These are phyloP conservation scores for Crotalus tigris DNA, from an alignment of 2,113 vertebrate species.

Conservation along the genomic window DNA sequence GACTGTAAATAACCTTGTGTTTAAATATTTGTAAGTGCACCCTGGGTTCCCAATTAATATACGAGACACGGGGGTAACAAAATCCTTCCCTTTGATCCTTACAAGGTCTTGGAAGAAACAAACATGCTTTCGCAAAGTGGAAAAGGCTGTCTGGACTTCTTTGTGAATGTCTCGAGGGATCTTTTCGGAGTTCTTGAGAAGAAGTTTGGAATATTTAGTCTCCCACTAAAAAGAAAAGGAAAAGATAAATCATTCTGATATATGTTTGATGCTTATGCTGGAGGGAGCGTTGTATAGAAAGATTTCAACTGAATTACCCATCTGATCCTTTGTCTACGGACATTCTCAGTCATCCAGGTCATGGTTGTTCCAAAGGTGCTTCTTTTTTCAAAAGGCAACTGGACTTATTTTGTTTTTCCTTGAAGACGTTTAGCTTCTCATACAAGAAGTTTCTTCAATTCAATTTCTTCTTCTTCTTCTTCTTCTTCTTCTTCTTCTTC, in stretches of 20 bases:
- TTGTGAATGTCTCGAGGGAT: slow-evolving; percentile 80
- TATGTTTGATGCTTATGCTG: neutral
- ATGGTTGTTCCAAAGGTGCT: neutral
- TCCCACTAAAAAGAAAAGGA: slow-evolving; percentile 80
- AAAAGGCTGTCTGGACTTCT: slow-evolving; percentile 80
- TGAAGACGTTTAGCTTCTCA: neutral
- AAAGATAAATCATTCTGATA: neutral
- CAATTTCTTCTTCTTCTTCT: neutral
- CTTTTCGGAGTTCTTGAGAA: slow-evolving; percentile 75
- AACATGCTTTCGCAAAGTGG: slow-evolving; percentile 71
- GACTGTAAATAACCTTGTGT: slow-evolving; percentile 92
- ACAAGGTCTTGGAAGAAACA: slow-evolving; percentile 91
- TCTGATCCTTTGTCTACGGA: neutral
- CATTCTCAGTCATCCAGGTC: neutral
- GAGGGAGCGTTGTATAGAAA: neutral
- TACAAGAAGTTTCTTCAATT: neutral
- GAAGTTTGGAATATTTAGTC: slow-evolving; percentile 85
- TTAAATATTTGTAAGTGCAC: slow-evolving; percentile 92
- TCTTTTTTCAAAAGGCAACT: no score
- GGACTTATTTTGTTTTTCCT: neutral
- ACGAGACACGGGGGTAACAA: slow-evolving; percentile 88
- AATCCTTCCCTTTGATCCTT: slow-evolving; percentile 85
- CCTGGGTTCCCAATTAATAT: slow-evolving; percentile 88
- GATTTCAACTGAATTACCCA: neutral
- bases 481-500: neutral